Evolutionary conservation across 2,888 invertebrate species (phyloP).

Genomic region (Ellobium chinense): DNA sequence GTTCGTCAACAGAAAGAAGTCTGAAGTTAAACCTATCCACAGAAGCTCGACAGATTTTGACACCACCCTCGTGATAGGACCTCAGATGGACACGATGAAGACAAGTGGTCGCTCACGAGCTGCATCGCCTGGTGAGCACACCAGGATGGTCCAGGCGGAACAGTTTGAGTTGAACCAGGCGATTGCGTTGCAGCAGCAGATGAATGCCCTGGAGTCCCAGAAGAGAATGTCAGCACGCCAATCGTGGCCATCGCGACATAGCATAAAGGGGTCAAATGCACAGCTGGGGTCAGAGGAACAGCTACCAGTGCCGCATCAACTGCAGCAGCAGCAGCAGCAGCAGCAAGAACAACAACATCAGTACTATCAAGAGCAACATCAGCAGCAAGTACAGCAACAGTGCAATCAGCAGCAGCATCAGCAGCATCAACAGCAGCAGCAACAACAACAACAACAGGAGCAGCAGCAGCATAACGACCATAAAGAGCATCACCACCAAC

Average conservation of each 20-base stretch:
- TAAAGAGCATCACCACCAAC: background rate
- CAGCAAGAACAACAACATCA: background rate
- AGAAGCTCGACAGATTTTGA: no score
- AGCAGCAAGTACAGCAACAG: background rate
- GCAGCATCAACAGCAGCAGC: background rate
- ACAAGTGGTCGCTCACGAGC: no score
- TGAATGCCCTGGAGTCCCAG: no score
- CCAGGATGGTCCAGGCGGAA: background rate
- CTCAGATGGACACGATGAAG: no score
- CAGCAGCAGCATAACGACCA: background rate
- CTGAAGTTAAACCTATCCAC: background rate
- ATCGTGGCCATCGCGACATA: background rate
- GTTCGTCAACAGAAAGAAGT: background rate
- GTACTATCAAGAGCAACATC: background rate
- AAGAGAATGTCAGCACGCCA: no score
- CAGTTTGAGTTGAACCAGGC: background rate
- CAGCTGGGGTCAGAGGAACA: background rate
- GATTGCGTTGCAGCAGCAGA: no score
- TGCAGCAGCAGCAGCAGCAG: background rate
- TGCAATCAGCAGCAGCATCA: background rate
- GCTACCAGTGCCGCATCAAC: background rate
- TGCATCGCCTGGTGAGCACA: background rate
- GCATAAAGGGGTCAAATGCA: no score
- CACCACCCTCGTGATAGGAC: no score
- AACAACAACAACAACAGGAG: background rate